These are phyloP conservation scores for Perdita meconis DNA, from an alignment of 2,888 invertebrate genomes.

Conservation along the genomic window DNA sequence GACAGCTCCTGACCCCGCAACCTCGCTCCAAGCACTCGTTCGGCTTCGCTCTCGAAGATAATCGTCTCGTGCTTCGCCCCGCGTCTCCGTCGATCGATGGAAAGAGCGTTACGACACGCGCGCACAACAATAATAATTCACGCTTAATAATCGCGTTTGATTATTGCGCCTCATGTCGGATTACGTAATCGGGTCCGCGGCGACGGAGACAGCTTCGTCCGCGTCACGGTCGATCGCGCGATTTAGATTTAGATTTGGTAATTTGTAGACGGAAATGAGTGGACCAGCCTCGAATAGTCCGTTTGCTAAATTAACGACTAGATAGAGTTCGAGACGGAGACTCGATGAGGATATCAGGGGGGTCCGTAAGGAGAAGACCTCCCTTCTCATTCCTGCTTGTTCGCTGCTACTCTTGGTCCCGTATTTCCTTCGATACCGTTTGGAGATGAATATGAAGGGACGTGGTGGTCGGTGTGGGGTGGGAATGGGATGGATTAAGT, in stretches of 20 bases:
- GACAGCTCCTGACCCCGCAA: conserved; percentile 65
- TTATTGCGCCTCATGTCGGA: conserved; percentile 66
- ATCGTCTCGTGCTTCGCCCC: conserved; percentile 45
- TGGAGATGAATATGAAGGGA: background rate
- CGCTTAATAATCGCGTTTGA: conserved; percentile 67
- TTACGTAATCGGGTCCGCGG: conserved; percentile 57
- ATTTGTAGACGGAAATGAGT: conserved; percentile 83
- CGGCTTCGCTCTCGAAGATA: conserved; percentile 52
- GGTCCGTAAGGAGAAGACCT: conserved; percentile 28
- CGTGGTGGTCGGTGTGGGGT: background rate
- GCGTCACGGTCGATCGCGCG: conserved; percentile 68
- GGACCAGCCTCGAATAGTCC: conserved; percentile 69
- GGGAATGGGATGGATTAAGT: too few relatives aligned
- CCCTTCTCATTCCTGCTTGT: background rate
- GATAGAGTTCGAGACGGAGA: conserved; percentile 46
- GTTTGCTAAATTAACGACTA: conserved; percentile 76
- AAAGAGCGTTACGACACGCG: conserved; percentile 64
- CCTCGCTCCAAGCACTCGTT: conserved; percentile 56
- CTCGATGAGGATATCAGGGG: conserved; percentile 10
- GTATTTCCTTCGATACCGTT: conserved; percentile 1
- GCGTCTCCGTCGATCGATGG: conserved; percentile 53
- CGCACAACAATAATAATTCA: conserved; percentile 72
- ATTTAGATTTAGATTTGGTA: conserved; percentile 83
- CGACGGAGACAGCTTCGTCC: conserved; percentile 12
- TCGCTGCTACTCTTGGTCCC: background rate